phyloP scores from a whole-genome alignment of 2,113 vertebrate species.

The Microtus pennsylvanicus region DNA sequence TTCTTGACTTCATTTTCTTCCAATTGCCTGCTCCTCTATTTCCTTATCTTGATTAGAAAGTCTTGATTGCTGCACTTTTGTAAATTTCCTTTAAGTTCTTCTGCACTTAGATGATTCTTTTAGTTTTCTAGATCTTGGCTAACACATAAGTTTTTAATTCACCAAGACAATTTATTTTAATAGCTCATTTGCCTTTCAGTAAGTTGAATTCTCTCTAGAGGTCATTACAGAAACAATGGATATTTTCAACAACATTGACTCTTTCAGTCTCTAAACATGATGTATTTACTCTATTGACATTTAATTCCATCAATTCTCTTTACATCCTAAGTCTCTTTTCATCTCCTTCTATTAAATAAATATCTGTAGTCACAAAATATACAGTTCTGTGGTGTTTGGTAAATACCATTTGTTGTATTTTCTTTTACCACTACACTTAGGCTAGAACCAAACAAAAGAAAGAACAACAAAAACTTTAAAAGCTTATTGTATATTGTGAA shows the following conservation, averaged over 20 bases:
- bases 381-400: background rate
- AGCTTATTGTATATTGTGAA: background rate
- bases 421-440: background rate
- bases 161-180: background rate
- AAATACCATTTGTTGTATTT: background rate
- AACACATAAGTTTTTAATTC: background rate
- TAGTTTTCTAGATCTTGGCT: background rate
- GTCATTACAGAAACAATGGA: background rate
- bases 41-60: slow-evolving; percentile 1
- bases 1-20: background rate
- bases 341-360: background rate
- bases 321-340: background rate
- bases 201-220: background rate
- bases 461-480: background rate
- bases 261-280: background rate
- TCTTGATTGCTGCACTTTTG: background rate
- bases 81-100: background rate
- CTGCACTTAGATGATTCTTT: background rate
- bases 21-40: background rate
- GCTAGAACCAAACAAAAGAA: background rate
- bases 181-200: background rate
- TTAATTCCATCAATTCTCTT: background rate
- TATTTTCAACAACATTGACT: background rate
- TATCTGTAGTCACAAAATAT: background rate
- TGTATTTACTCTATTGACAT: background rate